phyloP scores from a whole-genome alignment of 1,140 invertebrate genomes.

The Lepidurus arcticus region DNA sequence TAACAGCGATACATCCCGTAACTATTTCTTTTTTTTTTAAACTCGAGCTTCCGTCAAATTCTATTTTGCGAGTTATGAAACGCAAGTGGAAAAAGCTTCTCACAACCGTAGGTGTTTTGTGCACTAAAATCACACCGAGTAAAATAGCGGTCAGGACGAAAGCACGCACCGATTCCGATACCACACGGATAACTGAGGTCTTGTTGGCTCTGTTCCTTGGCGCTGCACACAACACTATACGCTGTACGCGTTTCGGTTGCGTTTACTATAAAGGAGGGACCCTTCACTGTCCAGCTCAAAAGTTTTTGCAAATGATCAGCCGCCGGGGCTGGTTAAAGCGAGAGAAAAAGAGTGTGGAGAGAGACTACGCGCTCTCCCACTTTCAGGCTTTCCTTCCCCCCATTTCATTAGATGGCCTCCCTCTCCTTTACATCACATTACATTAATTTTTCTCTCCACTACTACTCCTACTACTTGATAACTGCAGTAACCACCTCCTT shows the following conservation, averaged over 20 bases:
- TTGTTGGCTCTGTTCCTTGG: neutral
- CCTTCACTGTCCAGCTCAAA: neutral
- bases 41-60: too few relatives aligned
- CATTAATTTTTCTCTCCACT: conserved; percentile 2
- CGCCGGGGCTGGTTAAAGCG: neutral
- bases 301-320: conserved; percentile 5
- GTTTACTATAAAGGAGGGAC: neutral
- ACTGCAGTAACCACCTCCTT: neutral
- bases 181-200: neutral
- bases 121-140: neutral
- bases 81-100: too few relatives aligned
- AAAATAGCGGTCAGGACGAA: neutral
- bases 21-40: too few relatives aligned
- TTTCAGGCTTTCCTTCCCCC: neutral
- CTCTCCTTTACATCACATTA: neutral
- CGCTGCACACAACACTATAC: neutral
- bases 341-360: neutral
- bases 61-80: too few relatives aligned
- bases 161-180: neutral
- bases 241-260: neutral
- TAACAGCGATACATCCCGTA: too few relatives aligned
- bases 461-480: neutral
- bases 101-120: neutral
- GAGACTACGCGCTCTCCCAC: neutral
- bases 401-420: neutral